Evolutionary conservation across 2,113 vertebrate genomes (phyloP).

Genomic region (Eolophus roseicapilla): DNA sequence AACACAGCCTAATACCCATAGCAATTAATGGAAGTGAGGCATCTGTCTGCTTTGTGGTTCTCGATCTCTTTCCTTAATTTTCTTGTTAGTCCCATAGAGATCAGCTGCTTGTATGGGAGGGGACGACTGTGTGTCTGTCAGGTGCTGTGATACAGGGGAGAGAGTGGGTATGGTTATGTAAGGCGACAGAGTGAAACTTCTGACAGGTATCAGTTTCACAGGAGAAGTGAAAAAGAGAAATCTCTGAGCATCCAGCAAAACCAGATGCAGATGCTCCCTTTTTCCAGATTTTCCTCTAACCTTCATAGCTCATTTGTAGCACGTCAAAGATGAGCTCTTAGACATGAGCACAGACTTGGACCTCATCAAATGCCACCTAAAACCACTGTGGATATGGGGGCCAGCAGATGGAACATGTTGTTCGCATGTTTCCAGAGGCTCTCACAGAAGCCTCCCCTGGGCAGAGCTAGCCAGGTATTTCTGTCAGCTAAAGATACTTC

Average conservation of each 20-base stretch:
- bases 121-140: neutral
- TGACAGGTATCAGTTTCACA: neutral
- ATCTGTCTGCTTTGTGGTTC: neutral
- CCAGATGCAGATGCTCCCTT: neutral
- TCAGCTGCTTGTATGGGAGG: neutral
- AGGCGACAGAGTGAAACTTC: neutral
- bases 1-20: neutral
- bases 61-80: neutral
- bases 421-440: slow-evolving; percentile 2
- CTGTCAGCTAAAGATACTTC: neutral
- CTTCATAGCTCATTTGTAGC: neutral
- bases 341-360: neutral
- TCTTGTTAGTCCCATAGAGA: neutral
- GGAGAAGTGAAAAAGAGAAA: neutral
- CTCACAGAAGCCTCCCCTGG: neutral
- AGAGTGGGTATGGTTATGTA: neutral
- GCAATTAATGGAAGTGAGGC: neutral
- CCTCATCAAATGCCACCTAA: neutral
- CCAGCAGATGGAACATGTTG: neutral
- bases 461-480: neutral
- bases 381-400: neutral
- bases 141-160: neutral
- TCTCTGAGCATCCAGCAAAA: neutral
- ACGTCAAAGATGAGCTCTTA: neutral
- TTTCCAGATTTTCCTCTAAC: neutral